A percentile compares a stretch with the other conserved stretches of the same genome.
These are phyloP conservation scores for Bactericera cockerelli DNA, from an alignment of 1,140 invertebrate species.

Conservation along the genomic window DNA sequence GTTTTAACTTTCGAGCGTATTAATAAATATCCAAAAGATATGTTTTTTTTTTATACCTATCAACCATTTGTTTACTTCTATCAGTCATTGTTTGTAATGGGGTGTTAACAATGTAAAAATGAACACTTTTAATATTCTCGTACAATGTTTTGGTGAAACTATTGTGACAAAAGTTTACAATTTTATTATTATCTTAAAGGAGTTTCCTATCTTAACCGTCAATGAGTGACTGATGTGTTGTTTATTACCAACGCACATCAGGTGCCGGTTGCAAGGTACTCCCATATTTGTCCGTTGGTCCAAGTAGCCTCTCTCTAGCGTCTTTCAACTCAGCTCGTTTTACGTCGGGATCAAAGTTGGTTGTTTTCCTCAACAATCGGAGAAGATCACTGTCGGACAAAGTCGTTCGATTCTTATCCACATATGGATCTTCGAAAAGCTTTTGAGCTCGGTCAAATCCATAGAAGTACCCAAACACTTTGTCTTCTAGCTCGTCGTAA, in stretches of 20 bases:
- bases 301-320: not conserved
- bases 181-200: too few relatives aligned
- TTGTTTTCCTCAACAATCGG: not conserved
- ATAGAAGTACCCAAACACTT: conserved; percentile 4
- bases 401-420: not conserved
- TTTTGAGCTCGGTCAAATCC: not conserved
- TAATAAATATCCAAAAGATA: too few relatives aligned
- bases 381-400: not conserved
- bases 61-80: too few relatives aligned
- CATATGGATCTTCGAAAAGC: not conserved
- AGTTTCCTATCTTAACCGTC: too few relatives aligned
- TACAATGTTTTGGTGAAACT: too few relatives aligned
- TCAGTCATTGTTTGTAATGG: too few relatives aligned
- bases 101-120: too few relatives aligned
- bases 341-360: not conserved
- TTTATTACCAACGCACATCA: not conserved
- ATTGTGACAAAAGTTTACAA: too few relatives aligned
- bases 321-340: not conserved
- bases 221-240: too few relatives aligned
- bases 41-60: too few relatives aligned
- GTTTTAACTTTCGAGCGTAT: too few relatives aligned
- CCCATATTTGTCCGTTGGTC: not conserved
- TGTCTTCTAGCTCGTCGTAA: not conserved
- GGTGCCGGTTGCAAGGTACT: not conserved
- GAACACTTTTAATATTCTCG: too few relatives aligned